phyloP scores from a whole-genome alignment of 2,888 invertebrate species.

The Cecidostiba fungosa region DNA sequence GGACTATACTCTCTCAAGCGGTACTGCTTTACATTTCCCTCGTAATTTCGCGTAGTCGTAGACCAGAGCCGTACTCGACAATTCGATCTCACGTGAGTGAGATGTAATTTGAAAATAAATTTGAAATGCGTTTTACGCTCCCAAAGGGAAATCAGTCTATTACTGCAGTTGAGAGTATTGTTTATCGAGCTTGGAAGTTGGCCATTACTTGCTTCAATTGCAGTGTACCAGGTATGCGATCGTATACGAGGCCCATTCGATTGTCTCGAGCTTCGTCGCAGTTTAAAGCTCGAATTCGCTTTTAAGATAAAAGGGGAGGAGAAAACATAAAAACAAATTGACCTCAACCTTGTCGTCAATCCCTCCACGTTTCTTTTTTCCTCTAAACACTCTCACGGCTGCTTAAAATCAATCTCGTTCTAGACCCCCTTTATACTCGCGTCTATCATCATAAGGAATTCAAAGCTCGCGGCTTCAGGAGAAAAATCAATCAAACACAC shows the following conservation, averaged over 20 bases:
- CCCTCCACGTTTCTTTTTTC: neutral
- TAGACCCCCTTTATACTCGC: neutral
- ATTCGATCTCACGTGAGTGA: neutral
- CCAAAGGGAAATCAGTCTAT: neutral
- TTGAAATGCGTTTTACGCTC: neutral
- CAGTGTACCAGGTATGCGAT: no score
- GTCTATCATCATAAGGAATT: neutral
- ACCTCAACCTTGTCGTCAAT: neutral
- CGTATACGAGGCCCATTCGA: no score
- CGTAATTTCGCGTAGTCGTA: conserved; percentile 17
- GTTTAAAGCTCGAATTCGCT: neutral
- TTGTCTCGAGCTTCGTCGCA: no score
- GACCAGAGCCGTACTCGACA: conserved; percentile 4
- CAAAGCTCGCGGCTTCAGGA: neutral
- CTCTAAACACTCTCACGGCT: no score
- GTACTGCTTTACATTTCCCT: conserved; percentile 29
- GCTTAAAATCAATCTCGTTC: neutral
- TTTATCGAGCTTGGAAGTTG: neutral
- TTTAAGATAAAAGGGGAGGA: neutral
- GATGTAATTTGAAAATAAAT: neutral
- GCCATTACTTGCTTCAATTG: neutral
- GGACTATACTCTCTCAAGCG: conserved; percentile 8
- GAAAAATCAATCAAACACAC: conserved; percentile 17
- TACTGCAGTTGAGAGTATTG: neutral
- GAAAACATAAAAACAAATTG: neutral